Evolutionary conservation across 2,113 vertebrate genomes (phyloP), one percentile per base, ranked within the genome.

Genomic region (Carollia perspicillata): DNA sequence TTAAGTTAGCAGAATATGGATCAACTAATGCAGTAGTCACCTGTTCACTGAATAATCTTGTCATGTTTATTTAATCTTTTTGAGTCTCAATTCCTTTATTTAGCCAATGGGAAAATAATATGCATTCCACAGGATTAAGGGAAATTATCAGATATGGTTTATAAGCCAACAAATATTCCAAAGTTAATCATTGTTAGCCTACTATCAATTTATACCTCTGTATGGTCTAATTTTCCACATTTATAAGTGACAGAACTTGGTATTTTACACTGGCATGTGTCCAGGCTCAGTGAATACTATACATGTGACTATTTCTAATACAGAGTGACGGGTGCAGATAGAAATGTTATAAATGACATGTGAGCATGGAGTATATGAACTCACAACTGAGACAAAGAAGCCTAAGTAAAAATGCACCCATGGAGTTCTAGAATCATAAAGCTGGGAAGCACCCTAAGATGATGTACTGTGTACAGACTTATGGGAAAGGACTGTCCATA

Each of bases 321-420:
- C 13, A 86, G 51, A 47, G 12, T 78, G 49, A 65, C 12, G 63
- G 63, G 22, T 86, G 20, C 14, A 33, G 23, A 77, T 12, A 66
- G 30, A 14, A 77, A 84, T 74, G 84, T 71, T 91, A 42, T 86
- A 30, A 69, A 13, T 55, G 3, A 28, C 33, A 37, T 90, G 30
- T 44, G 16, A 89, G 63, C 42, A 86, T 14, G 30, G 28, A 79
- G 13, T 35, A 8, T 71, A 37, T 80, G 23, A 93, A 42, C n/a
- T 77, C 58, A 93, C 47, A 72, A 86, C 13, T 74, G 55, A 96
- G 37, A 90, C 72, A 78, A 86, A 84, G 11, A 84, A 80, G 69
- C 22, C 23, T 77, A 72, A 89, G 55, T 68, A n/a, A 40, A 74
- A 71, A 66, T 3, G 60, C 28, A 86, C 3, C 3, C 14, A n/a